Conservation (phyloP, 2,797 vertebrate species). For the Netta rufina region DNA sequence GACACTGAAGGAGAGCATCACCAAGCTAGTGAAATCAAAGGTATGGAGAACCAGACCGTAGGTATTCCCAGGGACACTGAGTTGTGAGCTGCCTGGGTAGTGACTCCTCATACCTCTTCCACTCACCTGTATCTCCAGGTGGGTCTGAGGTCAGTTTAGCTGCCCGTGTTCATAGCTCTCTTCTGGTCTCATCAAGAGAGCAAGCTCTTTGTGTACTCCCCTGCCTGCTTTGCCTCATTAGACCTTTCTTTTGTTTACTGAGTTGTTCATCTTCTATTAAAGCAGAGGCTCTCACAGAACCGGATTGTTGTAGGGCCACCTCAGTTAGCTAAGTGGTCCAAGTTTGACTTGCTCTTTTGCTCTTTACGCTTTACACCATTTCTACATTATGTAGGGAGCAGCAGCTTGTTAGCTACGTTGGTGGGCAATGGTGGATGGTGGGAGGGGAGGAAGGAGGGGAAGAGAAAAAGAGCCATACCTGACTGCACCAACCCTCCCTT, state of each 20-base stretch:
- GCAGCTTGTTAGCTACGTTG: not conserved
- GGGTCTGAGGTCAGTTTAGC: not conserved
- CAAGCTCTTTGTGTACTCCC: rapidly evolving
- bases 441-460: not conserved
- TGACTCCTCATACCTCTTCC: not conserved
- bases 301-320: not conserved
- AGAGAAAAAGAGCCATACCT: not conserved
- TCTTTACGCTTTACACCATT: not conserved
- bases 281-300: not conserved
- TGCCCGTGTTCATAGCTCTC: not conserved
- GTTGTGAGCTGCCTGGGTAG: not conserved
- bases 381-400: not conserved
- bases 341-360: not conserved
- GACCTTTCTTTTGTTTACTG: not conserved
- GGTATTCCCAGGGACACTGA: not conserved
- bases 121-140: not conserved
- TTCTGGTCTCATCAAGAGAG: not conserved
- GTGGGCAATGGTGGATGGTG: not conserved
- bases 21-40: slow-evolving; percentile 96
- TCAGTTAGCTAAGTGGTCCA: not conserved
- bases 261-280: not conserved
- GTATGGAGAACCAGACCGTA: slow-evolving; percentile 70
- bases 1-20: slow-evolving; percentile 90
- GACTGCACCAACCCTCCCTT: not conserved
- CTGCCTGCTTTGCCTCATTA: not conserved